Evolutionary conservation across 2,113 vertebrate genomes (phyloP).

Genomic region (Rafetus swinhoei): DNA sequence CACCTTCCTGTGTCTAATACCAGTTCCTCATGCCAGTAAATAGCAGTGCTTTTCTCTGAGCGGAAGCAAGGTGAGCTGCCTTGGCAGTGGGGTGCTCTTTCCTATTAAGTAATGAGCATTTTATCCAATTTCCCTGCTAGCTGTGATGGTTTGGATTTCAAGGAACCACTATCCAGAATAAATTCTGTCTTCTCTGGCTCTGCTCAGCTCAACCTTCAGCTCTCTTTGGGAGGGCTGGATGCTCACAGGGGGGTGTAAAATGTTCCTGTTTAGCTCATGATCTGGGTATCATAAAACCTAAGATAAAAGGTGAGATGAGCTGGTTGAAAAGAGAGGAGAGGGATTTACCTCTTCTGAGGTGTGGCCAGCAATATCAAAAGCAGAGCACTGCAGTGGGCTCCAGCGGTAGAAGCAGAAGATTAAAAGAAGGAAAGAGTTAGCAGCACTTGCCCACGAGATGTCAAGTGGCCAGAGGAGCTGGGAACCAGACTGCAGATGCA

Average conservation of each 20-base stretch:
- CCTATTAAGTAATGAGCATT: not conserved
- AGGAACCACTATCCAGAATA: not conserved
- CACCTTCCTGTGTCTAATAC: not conserved
- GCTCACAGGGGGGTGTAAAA: not conserved
- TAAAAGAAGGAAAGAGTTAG: not conserved
- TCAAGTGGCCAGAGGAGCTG: not conserved
- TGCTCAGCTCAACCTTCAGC: rapidly evolving
- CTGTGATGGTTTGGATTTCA: not conserved
- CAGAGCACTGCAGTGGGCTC: not conserved
- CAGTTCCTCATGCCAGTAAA: not conserved
- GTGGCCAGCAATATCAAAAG: too few species aligned
- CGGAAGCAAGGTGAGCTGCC: not conserved
- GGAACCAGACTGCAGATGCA: not conserved
- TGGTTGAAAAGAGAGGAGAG: not conserved
- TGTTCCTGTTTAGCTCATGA: rapidly evolving
- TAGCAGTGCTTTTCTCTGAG: not conserved
- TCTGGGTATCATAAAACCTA: rapidly evolving
- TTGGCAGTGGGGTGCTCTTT: not conserved
- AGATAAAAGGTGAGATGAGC: not conserved
- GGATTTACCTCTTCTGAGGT: not conserved
- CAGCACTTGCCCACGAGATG: not conserved
- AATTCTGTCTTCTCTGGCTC: not conserved
- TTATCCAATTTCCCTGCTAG: not conserved
- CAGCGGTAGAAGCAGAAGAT: not conserved
- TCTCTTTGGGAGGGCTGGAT: not conserved